These are phyloP conservation scores for Atlantisia rogersi DNA, from an alignment of 2,113 vertebrate genomes.

Conservation along the genomic window DNA sequence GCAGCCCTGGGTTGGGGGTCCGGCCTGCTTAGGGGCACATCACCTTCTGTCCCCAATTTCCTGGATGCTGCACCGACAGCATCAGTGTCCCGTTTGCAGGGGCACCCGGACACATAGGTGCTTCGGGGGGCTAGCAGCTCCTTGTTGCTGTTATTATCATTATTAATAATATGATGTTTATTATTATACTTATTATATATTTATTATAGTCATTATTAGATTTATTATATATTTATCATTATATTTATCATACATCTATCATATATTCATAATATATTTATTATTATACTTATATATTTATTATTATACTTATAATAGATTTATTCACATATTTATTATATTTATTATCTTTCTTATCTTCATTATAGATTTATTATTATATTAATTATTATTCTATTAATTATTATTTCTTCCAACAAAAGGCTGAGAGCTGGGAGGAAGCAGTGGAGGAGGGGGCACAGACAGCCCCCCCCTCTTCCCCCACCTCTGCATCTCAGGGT, in stretches of 20 bases:
- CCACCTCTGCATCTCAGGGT: neutral
- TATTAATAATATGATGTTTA: neutral
- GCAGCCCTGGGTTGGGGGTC: too few relatives aligned
- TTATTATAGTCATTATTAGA: too few relatives aligned
- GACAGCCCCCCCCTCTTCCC: neutral
- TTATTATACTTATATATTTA: neutral
- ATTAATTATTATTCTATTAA: too few relatives aligned
- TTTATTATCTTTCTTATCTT: too few relatives aligned
- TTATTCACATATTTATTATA: too few relatives aligned
- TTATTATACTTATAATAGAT: too few relatives aligned
- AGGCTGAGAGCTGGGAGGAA: neutral
- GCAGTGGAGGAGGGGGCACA: neutral
- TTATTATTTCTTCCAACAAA: neutral
- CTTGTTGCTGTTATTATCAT: neutral
- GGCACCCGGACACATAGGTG: fast-evolving
- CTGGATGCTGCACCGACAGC: neutral
- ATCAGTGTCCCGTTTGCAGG: neutral
- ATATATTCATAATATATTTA: too few relatives aligned
- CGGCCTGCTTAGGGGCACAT: neutral
- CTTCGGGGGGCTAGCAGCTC: neutral
- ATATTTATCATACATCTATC: too few relatives aligned
- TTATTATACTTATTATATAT: neutral
- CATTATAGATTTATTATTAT: too few relatives aligned
- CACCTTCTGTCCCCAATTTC: neutral
- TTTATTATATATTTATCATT: too few relatives aligned